A percentile compares a stretch with the other conserved stretches of the same genome.
These are phyloP conservation scores for Neogobius melanostomus DNA, from an alignment of 2,113 vertebrate genomes.

Conservation along the genomic window DNA sequence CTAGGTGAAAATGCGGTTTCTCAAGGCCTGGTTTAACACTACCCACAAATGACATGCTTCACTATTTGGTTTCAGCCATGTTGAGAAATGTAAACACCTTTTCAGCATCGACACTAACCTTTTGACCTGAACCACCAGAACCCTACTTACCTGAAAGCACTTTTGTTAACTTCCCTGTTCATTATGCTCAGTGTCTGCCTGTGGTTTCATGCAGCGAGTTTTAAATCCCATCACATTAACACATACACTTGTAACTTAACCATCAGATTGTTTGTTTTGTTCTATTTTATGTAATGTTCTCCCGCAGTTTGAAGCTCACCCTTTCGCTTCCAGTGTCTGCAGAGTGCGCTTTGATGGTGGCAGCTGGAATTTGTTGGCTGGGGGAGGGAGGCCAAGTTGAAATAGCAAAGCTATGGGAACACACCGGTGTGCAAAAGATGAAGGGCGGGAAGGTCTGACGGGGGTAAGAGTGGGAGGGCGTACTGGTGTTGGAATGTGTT, in stretches of 20 bases:
- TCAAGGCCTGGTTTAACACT: slow-evolving; percentile 8
- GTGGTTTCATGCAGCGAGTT: not conserved
- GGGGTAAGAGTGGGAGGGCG: slow-evolving; percentile 20
- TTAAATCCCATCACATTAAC: not conserved
- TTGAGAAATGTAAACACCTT: slow-evolving; percentile 27
- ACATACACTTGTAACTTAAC: not conserved
- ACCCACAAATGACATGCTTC: slow-evolving; percentile 38
- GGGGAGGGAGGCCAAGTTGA: slow-evolving; percentile 46
- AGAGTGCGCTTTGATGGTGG: slow-evolving; percentile 55
- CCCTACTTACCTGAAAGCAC: slow-evolving; percentile 2
- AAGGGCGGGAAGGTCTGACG: slow-evolving; percentile 28
- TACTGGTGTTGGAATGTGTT: slow-evolving; percentile 31
- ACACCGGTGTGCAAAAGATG: slow-evolving; percentile 45
- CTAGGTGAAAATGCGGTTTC: not conserved
- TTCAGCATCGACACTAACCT: not conserved
- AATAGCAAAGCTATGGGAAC: slow-evolving; percentile 63
- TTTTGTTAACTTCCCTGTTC: not conserved
- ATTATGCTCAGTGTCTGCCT: not conserved
- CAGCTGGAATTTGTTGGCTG: slow-evolving; percentile 63
- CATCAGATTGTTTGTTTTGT: not conserved
- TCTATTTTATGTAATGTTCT: slow-evolving; percentile 10
- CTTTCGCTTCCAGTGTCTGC: slow-evolving; percentile 35
- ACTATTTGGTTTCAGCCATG: not conserved
- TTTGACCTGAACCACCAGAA: slow-evolving; percentile 24
- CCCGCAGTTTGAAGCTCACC: slow-evolving; percentile 6